Evolutionary conservation across 1,140 invertebrate species (phyloP), one percentile per base, ranked within the genome.

Genomic region (silkworm (Bombyx mori)): DNA sequence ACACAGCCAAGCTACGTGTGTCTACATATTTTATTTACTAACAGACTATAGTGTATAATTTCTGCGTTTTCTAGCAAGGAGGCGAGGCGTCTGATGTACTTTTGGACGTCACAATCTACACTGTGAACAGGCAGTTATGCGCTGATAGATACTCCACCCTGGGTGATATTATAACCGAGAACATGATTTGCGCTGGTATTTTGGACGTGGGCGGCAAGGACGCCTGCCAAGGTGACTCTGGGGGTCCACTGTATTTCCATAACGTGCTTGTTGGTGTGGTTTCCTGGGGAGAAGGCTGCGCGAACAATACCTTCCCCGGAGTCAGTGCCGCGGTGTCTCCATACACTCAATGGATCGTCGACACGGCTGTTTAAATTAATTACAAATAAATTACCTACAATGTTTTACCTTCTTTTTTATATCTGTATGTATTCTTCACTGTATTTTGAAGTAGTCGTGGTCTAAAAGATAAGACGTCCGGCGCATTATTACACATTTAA

Each of bases 141-240:
- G 44, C 52, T 4, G 63, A 68, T 1, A 54, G 69, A 0, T 80
- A 78, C 59, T 18, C 45, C 1, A 43, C 45, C 1, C 10, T 62
- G 1, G 12, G 12, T 18, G 12, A 26, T 0, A 49, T 47, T 2
- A 66, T 80, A 9, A 80, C 75, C 6, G 47, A 58, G 1, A 78
- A 78, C 59, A 80, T 80, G 77, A 73, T 78, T 55, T 78, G 75
- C 53, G 69, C 75, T 63, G 72, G 71, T 59, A 42, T 73, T 26
- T 55, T 71, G 9, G 67, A 70, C 49, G 55, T 75, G 7, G 77
- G 68, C 12, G 71, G 74, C 5, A 55, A 57, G 7, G 73, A 91
- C 68, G 92, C 92, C 6, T 94, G 93, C 68, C 92, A 91, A 73
- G 92, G 92, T 4, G 92, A 93, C 68, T 91, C 91, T 54, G 92